A percentile compares a stretch with the other conserved stretches of the same genome.
Conservation (phyloP, 2,888 invertebrate genomes). For the Lacanobia wlatinum region DNA sequence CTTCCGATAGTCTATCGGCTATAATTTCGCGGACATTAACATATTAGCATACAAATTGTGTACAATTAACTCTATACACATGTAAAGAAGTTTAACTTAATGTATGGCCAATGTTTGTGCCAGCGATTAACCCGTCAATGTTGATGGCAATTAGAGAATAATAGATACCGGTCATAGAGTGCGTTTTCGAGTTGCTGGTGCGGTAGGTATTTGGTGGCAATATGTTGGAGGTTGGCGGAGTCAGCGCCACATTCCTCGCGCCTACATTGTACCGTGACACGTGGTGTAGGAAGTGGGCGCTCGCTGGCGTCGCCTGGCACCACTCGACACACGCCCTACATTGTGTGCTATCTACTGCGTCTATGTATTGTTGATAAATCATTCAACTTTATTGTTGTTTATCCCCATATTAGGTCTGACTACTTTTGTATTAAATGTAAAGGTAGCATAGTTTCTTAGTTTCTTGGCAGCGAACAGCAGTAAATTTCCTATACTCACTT, state of each 20-base stretch:
- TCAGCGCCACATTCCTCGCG: slow-evolving; percentile 65
- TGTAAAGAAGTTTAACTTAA: slow-evolving; percentile 59
- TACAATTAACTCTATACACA: slow-evolving; percentile 67
- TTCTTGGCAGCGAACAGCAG: slow-evolving; percentile 46
- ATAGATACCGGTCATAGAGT: slow-evolving; percentile 42
- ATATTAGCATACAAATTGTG: slow-evolving; percentile 74
- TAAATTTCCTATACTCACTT: slow-evolving; percentile 40
- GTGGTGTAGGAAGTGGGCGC: slow-evolving; percentile 70
- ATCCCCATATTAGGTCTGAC: slow-evolving; percentile 44
- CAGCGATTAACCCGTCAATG: slow-evolving; percentile 47
- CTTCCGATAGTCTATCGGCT: slow-evolving; percentile 65
- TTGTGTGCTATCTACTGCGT: slow-evolving; percentile 45
- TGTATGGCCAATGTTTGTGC: slow-evolving; percentile 56
- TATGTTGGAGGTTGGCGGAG: slow-evolving; percentile 54
- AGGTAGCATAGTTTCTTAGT: slow-evolving; percentile 42
- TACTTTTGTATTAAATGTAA: slow-evolving; percentile 37
- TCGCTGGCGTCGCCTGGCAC: slow-evolving; percentile 51
- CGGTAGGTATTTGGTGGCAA: slow-evolving; percentile 42
- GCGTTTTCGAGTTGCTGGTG: slow-evolving; percentile 48
- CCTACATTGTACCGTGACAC: slow-evolving; percentile 71
- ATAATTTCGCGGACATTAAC: slow-evolving; percentile 73
- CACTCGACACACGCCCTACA: slow-evolving; percentile 51
- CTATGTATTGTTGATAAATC: slow-evolving; percentile 60
- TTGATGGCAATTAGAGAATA: slow-evolving; percentile 39
- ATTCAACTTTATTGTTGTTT: slow-evolving; percentile 63